phyloP scores from a whole-genome alignment of 2,888 invertebrate species.

The Ornithoptera priamus region DNA sequence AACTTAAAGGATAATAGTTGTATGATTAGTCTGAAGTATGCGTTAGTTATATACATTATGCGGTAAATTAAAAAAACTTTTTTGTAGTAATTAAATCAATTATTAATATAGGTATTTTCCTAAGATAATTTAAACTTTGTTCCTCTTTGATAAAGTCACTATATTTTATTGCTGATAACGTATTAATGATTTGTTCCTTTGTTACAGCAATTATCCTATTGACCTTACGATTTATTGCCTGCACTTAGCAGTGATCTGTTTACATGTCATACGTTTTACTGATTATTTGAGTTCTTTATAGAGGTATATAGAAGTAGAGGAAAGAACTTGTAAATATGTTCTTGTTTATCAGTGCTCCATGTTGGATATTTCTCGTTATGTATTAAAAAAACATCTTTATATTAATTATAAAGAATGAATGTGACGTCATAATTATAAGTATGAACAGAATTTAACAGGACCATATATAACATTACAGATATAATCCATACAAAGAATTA shows the following conservation, averaged over 20 bases:
- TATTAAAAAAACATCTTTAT: neutral
- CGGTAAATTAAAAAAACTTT: too few relatives aligned
- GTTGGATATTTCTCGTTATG: neutral
- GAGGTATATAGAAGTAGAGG: neutral
- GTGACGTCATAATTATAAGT: neutral
- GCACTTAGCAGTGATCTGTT: slow-evolving; percentile 21
- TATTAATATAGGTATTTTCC: slow-evolving; percentile 16
- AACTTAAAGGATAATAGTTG: neutral
- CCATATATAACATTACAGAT: too few relatives aligned
- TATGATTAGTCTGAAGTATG: neutral
- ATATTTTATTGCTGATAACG: slow-evolving; percentile 23
- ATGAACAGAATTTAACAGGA: too few relatives aligned
- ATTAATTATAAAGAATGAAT: neutral
- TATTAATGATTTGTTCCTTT: slow-evolving; percentile 32
- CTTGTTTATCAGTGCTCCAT: neutral
- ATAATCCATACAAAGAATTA: too few relatives aligned
- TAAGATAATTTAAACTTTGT: slow-evolving; percentile 18
- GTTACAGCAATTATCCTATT: slow-evolving; percentile 34
- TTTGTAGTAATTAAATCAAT: neutral
- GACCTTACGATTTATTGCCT: slow-evolving; percentile 30
- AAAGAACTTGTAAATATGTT: slow-evolving; percentile 1
- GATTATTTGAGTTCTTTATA: slow-evolving; percentile 13
- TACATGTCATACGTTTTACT: slow-evolving; percentile 16
- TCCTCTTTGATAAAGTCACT: slow-evolving; percentile 17
- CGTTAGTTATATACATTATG: neutral